Conservation (phyloP, 2,113 vertebrate species). For the Paramisgurnus dabryanus region DNA sequence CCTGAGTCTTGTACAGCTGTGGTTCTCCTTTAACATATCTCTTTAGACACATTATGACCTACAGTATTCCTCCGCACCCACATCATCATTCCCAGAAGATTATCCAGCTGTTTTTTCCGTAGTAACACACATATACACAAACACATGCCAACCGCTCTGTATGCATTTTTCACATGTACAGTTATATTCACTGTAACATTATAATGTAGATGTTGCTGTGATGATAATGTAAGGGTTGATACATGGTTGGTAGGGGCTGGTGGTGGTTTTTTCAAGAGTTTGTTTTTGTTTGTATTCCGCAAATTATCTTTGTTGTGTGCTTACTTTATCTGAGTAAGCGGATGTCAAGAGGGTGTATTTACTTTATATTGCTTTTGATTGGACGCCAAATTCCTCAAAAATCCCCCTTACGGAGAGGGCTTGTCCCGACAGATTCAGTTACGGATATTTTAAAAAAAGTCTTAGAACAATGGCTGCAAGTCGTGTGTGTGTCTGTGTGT, state of each 20-base stretch:
- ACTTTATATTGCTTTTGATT: constrained; percentile 48
- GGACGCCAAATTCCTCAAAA: constrained; percentile 47
- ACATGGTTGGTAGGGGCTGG: neutral
- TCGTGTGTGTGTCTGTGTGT: neutral
- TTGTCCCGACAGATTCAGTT: constrained; percentile 50
- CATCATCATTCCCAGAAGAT: constrained; percentile 41
- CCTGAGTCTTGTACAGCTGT: constrained; percentile 64
- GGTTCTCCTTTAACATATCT: constrained; percentile 62
- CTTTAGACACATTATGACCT: constrained; percentile 57
- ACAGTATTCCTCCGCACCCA: constrained; percentile 35
- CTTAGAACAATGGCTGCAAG: constrained; percentile 37
- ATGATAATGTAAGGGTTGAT: neutral
- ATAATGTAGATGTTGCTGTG: too few relatives aligned
- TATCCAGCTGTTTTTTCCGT: constrained; percentile 62
- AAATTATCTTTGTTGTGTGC: constrained; percentile 23
- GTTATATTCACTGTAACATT: neutral
- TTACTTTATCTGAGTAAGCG: constrained; percentile 46
- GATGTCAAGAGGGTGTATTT: constrained; percentile 51
- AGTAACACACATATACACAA: constrained; percentile 22
- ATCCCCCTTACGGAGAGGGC: constrained; percentile 12
- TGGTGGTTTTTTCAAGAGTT: neutral
- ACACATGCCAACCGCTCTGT: neutral
- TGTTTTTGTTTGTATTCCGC: constrained; percentile 22
- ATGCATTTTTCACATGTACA: neutral
- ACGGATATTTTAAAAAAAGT: constrained; percentile 38